phyloP scores from a whole-genome alignment of 2,888 invertebrate genomes.

The Thalpophila matura region DNA sequence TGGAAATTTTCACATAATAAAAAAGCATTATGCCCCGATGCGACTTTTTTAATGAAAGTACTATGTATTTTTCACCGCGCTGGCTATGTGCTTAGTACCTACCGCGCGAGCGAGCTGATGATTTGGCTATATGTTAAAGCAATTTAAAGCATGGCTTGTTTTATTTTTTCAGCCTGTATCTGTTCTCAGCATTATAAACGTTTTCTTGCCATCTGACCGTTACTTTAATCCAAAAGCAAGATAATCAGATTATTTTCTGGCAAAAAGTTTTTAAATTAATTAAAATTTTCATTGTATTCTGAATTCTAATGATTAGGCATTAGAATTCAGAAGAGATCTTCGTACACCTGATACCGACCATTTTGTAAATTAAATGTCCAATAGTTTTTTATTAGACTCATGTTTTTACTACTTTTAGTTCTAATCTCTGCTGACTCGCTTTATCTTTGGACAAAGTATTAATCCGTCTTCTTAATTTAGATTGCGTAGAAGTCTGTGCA shows the following conservation, averaged over 20 bases:
- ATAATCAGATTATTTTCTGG: slow-evolving; percentile 1
- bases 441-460: slow-evolving; percentile 1
- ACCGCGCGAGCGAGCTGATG: too few relatives aligned
- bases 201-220: neutral
- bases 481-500: neutral
- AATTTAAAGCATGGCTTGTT: too few relatives aligned
- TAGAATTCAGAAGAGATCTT: slow-evolving; percentile 23
- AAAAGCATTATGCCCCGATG: too few relatives aligned
- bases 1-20: too few relatives aligned
- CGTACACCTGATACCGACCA: slow-evolving; percentile 37
- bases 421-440: slow-evolving; percentile 21
- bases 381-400: slow-evolving; percentile 35
- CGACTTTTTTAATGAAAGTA: too few relatives aligned
- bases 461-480: slow-evolving; percentile 4
- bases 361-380: slow-evolving; percentile 26
- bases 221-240: neutral
- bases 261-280: slow-evolving; percentile 32
- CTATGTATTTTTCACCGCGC: too few relatives aligned
- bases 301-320: too few relatives aligned
- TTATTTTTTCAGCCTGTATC: too few relatives aligned
- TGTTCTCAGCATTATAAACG: neutral
- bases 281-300: slow-evolving; percentile 25
- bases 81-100: too few relatives aligned
- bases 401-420: slow-evolving; percentile 16
- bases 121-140: too few relatives aligned